Percentiles rank a stretch among this genome's conserved stretches.
Evolutionary conservation across 2,888 invertebrate genomes (phyloP).

Genomic region (Camptogramma bilineatum): DNA sequence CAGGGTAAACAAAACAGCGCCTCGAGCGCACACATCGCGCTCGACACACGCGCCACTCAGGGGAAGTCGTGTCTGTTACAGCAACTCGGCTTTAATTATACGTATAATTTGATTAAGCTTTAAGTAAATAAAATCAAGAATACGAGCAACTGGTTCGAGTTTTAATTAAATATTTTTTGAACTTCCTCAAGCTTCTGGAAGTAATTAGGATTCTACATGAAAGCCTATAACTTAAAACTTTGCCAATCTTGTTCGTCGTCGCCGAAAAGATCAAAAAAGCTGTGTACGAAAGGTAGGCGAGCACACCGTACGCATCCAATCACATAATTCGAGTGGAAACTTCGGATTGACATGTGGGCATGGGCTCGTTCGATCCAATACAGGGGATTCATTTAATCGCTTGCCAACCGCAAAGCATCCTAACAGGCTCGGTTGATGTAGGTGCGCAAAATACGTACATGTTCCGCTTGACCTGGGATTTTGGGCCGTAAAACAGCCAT

Average conservation of each 20-base stretch:
- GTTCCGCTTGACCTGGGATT: slow-evolving; percentile 42
- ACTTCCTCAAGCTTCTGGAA: slow-evolving; percentile 50
- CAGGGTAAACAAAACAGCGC: slow-evolving; percentile 44
- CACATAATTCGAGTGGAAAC: slow-evolving; percentile 39
- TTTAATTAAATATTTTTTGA: slow-evolving; percentile 61
- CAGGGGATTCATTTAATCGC: slow-evolving; percentile 48
- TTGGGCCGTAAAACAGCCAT: slow-evolving; percentile 46
- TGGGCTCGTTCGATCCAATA: slow-evolving; percentile 40
- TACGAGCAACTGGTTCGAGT: slow-evolving; percentile 50
- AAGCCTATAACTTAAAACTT: slow-evolving; percentile 47
- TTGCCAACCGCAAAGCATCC: slow-evolving; percentile 44
- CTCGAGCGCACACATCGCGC: slow-evolving; percentile 39
- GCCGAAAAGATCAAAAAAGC: slow-evolving; percentile 31
- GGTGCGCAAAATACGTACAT: slow-evolving; percentile 31
- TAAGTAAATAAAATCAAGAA: slow-evolving; percentile 48
- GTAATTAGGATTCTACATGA: slow-evolving; percentile 50
- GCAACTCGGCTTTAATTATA: slow-evolving; percentile 39
- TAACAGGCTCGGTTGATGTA: slow-evolving; percentile 40
- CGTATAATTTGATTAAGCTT: slow-evolving; percentile 55
- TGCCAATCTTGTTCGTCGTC: slow-evolving; percentile 30
- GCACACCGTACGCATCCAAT: slow-evolving; percentile 28
- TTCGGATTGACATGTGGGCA: slow-evolving; percentile 42
- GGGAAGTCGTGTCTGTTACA: slow-evolving; percentile 36
- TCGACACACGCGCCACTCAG: slow-evolving; percentile 39
- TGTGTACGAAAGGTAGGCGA: slow-evolving; percentile 20